Percentiles rank a stretch among this genome's conserved stretches.
Evolutionary conservation across 1,140 invertebrate species (phyloP).

Genomic region (Stenopsyche tienmushanensis): DNA sequence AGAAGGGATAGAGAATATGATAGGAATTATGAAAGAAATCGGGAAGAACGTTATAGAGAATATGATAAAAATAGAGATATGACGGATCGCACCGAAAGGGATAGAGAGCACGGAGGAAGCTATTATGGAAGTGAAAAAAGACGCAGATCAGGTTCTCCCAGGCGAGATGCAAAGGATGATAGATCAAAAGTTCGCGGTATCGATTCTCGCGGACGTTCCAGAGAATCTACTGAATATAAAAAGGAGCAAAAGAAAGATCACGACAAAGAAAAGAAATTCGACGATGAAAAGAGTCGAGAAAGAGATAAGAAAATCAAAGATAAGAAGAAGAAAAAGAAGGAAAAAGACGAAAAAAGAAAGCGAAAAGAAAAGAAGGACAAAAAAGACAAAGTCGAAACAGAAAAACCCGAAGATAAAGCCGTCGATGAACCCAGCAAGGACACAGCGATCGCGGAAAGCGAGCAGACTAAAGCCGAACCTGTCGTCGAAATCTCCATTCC

Average conservation of each 20-base stretch:
- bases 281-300: constrained; percentile 35
- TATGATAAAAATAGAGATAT: constrained; percentile 47
- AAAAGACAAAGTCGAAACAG: constrained; percentile 48
- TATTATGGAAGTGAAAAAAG: constrained; percentile 28
- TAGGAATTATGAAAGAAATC: constrained; percentile 48
- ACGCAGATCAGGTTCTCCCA: constrained; percentile 47
- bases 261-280: constrained; percentile 51
- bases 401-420: constrained; percentile 25
- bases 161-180: constrained; percentile 47
- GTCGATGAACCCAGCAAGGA: constrained; percentile 1
- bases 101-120: constrained; percentile 30
- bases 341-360: constrained; percentile 44
- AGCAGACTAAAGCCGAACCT: not conserved
- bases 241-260: constrained; percentile 54
- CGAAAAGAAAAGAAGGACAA: constrained; percentile 55
- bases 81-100: constrained; percentile 18
- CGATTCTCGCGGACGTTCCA: constrained; percentile 52
- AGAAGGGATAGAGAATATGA: constrained; percentile 49
- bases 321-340: constrained; percentile 52
- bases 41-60: constrained; percentile 45
- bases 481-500: constrained; percentile 29
- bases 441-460: not conserved
- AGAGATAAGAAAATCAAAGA: constrained; percentile 47
- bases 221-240: constrained; percentile 48
- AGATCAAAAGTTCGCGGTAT: constrained; percentile 48